Base-by-base conservation (phyloP, 2,113 vertebrate genomes). In the Larimichthys polyactis region DNA sequence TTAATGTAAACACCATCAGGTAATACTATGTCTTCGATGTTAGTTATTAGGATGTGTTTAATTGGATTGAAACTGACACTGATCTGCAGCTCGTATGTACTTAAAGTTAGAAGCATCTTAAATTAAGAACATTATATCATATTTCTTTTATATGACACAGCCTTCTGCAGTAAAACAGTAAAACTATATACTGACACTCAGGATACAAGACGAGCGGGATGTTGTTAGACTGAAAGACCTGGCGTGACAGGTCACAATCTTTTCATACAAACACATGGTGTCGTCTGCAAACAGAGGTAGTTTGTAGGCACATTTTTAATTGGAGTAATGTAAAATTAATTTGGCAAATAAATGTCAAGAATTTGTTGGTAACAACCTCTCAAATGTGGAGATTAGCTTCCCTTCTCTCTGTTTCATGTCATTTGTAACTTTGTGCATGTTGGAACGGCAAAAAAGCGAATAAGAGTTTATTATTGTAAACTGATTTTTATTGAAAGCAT, bases 281-380 rank as follows among this genome's bases (percentile, higher is more conserved):
- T 87, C 78, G 63, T 79, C 82, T 81, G 48, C 70, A 84, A 63
- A 84, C 2, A 8, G 43, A 11, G 11, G 24, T 20, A 20, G 49
- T 73, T 49, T 67, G 11, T 71, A 52, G 8, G 12, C 40, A 46
- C 6, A 60, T n/a, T n/a, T 3, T 62, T 10, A 49, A 8, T 17
- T 36, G 17, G 4, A 52, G 32, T 36, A 36, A 36, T 36, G 5
- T 36, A 36, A 36, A 36, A 36, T 36, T 5, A 36, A 36, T 36
- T 36, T 36, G 5, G 32, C 32, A 36, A 36, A 36, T 36, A 7
- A 36, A 36, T 36, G 32, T 36, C 32, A 36, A 36, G 7, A 5
- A 36, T 36, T 36, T 36, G 32, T 36, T 36, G 32, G 32, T 7
- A 36, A 36, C 32, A 36, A 36, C 32, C 32, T 36, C 1, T 36